A percentile compares a stretch with the other conserved stretches of the same genome.
These are phyloP conservation scores for Aspiorhynchus laticeps DNA, from an alignment of 2,113 vertebrate species.

Conservation along the genomic window DNA sequence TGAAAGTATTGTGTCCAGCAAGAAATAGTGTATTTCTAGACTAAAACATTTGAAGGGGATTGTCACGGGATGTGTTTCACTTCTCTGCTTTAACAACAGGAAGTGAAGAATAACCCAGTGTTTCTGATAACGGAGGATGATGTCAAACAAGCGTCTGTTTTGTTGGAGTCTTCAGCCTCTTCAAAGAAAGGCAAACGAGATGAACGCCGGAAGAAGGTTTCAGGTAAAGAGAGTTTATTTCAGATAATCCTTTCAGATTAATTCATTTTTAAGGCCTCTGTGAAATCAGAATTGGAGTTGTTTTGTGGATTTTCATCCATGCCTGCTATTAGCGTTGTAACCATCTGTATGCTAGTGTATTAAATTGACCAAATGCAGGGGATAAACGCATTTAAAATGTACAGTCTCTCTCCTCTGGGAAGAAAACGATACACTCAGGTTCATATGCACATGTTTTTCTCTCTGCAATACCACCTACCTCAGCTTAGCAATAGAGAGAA, in stretches of 20 bases:
- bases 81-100: slow-evolving; percentile 73
- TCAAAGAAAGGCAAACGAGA: slow-evolving; percentile 92
- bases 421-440: neutral
- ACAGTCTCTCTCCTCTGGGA: neutral
- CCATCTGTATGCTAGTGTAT: neutral
- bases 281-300: neutral
- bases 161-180: slow-evolving; percentile 73
- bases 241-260: neutral
- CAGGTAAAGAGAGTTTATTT: slow-evolving; percentile 74
- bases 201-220: slow-evolving; percentile 86
- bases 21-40: neutral
- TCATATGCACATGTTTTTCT: neutral
- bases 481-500: neutral
- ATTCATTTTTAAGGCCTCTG: neutral
- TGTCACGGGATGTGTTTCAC: neutral
- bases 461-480: neutral
- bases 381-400: neutral
- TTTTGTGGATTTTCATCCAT: neutral
- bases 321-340: neutral
- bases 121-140: slow-evolving; percentile 93
- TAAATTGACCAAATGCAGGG: neutral
- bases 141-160: slow-evolving; percentile 78
- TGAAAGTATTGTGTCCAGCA: neutral
- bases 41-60: neutral
- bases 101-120: slow-evolving; percentile 90